These are phyloP conservation scores for Xanthorhoe designata DNA, from an alignment of 2,888 invertebrate genomes.

Conservation along the genomic window DNA sequence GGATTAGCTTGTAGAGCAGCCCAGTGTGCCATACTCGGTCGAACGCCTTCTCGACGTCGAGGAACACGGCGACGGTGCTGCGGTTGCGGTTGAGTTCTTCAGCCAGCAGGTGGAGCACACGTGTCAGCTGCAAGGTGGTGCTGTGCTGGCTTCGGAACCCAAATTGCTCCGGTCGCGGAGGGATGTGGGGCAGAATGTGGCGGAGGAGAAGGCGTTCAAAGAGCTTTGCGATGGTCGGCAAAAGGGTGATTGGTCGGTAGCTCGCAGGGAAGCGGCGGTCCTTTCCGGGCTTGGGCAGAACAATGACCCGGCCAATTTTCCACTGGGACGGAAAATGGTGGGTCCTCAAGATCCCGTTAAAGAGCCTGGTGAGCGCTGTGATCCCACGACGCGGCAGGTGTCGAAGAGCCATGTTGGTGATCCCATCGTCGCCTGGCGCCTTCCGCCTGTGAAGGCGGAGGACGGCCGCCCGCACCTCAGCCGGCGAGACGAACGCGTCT, in stretches of 20 bases:
- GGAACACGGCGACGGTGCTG: conserved; percentile 42
- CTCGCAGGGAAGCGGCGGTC: conserved; percentile 33
- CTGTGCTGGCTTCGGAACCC: conserved; percentile 45
- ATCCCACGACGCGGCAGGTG: not conserved
- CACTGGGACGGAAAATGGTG: conserved; percentile 29
- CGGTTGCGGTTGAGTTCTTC: conserved; percentile 34
- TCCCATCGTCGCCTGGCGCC: conserved; percentile 18
- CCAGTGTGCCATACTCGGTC: conserved; percentile 53
- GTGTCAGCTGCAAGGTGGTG: conserved; percentile 47
- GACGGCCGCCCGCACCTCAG: conserved; percentile 9
- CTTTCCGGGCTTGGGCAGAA: conserved; percentile 45
- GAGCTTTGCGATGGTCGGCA: conserved; percentile 35
- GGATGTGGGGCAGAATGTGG: not conserved
- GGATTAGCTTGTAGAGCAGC: conserved; percentile 45
- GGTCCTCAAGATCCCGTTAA: conserved; percentile 28
- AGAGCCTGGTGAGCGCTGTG: conserved; percentile 13
- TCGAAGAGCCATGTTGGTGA: conserved; percentile 9
- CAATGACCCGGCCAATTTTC: conserved; percentile 39
- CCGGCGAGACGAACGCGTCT: conserved; percentile 11
- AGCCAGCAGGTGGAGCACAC: conserved; percentile 42
- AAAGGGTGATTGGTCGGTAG: conserved; percentile 34
- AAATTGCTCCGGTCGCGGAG: conserved; percentile 36
- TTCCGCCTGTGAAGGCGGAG: conserved; percentile 6
- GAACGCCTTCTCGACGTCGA: conserved; percentile 46
- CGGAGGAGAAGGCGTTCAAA: conserved; percentile 41